Base-by-base conservation (phyloP, 2,113 vertebrate genomes). In the Sinocyclocheilus anshuiensis region DNA sequence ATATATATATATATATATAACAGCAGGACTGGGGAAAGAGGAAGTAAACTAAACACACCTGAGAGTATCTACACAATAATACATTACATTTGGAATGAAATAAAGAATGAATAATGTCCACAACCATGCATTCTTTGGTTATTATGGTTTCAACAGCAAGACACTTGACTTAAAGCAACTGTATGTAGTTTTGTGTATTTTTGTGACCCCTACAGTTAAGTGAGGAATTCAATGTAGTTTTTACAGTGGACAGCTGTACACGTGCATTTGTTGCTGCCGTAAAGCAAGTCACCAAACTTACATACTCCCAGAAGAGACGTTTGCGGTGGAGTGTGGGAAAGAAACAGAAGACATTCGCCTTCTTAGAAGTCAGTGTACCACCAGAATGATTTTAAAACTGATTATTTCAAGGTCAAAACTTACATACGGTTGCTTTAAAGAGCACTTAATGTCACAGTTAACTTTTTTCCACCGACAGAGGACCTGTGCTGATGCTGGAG, bases 1-100 rank as follows among this genome's bases (percentile, higher is more conserved):
- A 1, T 18, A 2, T 59, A 22, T 59, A 2, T 57, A 0, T 59
- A n/a, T 61, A 10, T 61, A 2, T 11, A 59, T 9, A 59, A 82
- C 8, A 75, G 36, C 61, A 78, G 72, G 22, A 7, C 4, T 69
- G 48, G 16, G 33, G 12, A 81, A 26, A 39, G 24, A 74, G 36
- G 42, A 81, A 57, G 53, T 18, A 77, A 65, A 81, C 3, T 2
- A n/a, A n/a, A n/a, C n/a, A n/a, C 4, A n/a, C 26, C 20, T n/a
- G 20, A 33, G 10, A 76, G 57, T 89, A 86, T 86, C 81, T 86
- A 81, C 85, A 80, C 76, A 81, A 42, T 53, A 63, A 42, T 59
- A 57, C 15, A 24, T 78, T 81, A 79, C 16, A 83, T 4, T 39
- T 7, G 8, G 8, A 61, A n/a, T 61, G 57, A 61, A 42, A 24